Base-by-base conservation (phyloP, 2,888 invertebrate species). In the Cataglyphis altisquamis region DNA sequence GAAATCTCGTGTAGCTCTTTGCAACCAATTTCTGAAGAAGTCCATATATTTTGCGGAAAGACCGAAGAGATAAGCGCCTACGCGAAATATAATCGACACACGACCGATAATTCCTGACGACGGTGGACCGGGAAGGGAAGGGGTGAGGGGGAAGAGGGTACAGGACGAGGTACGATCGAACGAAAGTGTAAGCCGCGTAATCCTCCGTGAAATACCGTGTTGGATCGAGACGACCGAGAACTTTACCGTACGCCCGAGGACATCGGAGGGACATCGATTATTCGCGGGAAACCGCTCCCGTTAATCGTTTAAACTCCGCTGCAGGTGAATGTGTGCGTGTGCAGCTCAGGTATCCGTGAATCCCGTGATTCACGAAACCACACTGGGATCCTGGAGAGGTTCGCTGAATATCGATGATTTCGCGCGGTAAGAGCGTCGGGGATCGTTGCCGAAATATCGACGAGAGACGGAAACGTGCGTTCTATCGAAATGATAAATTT, bases 161-260 rank as follows among this genome's bases (percentile, higher is more conserved):
- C 70, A 66, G 85, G 64, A 62, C 60, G 32, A 55, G 75, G 39
- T 67, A 70, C 82, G 89, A 90, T 89, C 90, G 89, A 92, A 92
- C 90, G 92, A 91, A 92, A 92, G 88, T 90, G 91, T 91, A 91
- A 93, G 90, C 92, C 90, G 84, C 83, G 87, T 93, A 93, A 93
- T 93, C 93, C 92, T 62, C 87, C 84, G 91, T 93, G 92, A 93
- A 93, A 93, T 93, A 92, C 90, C 88, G 92, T 85, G 91, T 88
- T 63, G 91, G 90, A 89, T 92, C 90, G 91, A 88, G 90, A 86
- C 85, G 85, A 72, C 80, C 90, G 90, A 88, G 90, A 91, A 90
- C 90, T 91, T 91, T 89, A 89, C 86, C 89, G 90, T 87, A 84
- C 90, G 88, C 84, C 85, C 87, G 88, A 90, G 90, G 90, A 89